Evolutionary conservation across 1,140 invertebrate species (phyloP), one percentile per base, ranked within the genome.

Genomic region (Coelopa frigida): DNA sequence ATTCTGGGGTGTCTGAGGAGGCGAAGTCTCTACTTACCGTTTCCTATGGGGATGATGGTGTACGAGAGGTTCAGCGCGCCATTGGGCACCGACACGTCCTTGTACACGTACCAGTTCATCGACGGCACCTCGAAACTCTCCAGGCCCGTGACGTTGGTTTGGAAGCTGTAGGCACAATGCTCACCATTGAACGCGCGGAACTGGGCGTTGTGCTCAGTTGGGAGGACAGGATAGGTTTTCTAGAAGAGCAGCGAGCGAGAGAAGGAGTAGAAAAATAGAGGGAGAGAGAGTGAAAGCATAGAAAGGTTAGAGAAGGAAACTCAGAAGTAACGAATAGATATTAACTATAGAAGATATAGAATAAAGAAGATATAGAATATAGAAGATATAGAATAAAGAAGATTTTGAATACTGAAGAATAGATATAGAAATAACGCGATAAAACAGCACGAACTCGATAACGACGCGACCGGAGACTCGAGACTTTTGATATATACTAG

Each of bases 121-220:
- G 52, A 11, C 4, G 59, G 24, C 5, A 77, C 33, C 0, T 20
- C n/a, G 12, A 70, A 57, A 0, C 8, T 12, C 1, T 45, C 1
- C 1, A 48, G 22, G 23, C 40, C 15, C 24, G 24, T 39, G 40
- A 55, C 46, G 31, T 50, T 37, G 8, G 58, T 48, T 0, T 36
- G 15, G 27, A 74, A 44, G 1, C n/a, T 14, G 32, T 72, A 61
- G 1, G 20, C 12, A 37, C 77, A 79, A 42, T 70, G 52, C 11
- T 79, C 64, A 3, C 74, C 70, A 60, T 91, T 91, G 53, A 82
- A 85, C 44, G 90, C 70, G 44, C 84, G 74, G 26, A 90, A 43
- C 63, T 88, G 84, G 0, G 75, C 72, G 20, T 77, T 60, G 11
- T 77, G 77, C 17, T 52, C 14, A 27, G 70, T 57, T 3, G 87